Conservation (phyloP, 2,888 invertebrate species). For the Coenonympha glycerion region DNA sequence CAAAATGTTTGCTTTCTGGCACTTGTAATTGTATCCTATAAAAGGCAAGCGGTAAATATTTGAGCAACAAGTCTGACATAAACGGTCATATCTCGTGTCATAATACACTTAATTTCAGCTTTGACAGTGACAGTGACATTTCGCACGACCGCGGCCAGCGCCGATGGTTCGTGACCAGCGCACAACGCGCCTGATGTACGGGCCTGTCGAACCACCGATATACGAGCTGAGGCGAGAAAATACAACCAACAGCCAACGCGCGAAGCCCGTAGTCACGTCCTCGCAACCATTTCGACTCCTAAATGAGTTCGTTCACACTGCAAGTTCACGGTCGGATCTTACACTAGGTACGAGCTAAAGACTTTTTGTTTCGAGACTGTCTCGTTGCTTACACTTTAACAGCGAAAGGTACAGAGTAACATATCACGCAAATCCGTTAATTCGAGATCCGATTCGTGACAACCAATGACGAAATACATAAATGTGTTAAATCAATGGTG, state of each 20-base stretch:
- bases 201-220: conserved; percentile 40
- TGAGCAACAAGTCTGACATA: not conserved
- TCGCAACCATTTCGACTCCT: conserved; percentile 61
- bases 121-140: conserved; percentile 31
- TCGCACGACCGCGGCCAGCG: conserved; percentile 34
- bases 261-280: conserved; percentile 51
- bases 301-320: conserved; percentile 70
- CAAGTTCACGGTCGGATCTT: conserved; percentile 53
- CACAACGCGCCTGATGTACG: conserved; percentile 41
- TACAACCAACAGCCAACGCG: conserved; percentile 39
- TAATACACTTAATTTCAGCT: conserved; percentile 13
- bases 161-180: conserved; percentile 40
- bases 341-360: not conserved
- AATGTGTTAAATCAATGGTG: no score
- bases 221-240: conserved; percentile 47
- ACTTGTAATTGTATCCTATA: not conserved
- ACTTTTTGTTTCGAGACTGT: not conserved
- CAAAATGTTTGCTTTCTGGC: not conserved
- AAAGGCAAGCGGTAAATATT: not conserved
- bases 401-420: not conserved
- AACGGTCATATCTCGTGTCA: conserved; percentile 2
- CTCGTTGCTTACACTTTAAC: not conserved
- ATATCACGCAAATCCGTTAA: not conserved
- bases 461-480: no score
- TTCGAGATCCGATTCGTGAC: no score